A percentile compares a stretch with the other conserved stretches of the same genome.
phyloP scores from a whole-genome alignment of 2,113 vertebrate species.

The Brachyhypopomus gauderio region DNA sequence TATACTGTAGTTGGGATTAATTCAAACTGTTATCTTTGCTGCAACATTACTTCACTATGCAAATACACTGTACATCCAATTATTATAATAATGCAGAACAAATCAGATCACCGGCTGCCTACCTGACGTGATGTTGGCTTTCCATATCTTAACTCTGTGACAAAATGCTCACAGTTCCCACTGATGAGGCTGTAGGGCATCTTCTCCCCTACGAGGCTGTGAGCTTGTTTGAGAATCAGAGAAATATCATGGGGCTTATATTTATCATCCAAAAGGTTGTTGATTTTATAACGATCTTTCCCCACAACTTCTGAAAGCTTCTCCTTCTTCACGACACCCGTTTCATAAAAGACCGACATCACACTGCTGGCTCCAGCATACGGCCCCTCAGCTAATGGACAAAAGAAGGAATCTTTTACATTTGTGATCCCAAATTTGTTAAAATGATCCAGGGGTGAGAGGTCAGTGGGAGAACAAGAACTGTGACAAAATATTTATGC shows the following conservation, averaged over 20 bases:
- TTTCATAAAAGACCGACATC: conserved; percentile 57
- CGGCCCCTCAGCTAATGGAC: conserved; percentile 39
- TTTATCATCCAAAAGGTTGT: conserved; percentile 59
- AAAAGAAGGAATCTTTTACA: background rate
- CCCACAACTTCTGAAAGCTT: conserved; percentile 50
- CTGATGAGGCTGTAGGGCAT: conserved; percentile 26
- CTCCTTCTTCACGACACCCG: conserved; percentile 63
- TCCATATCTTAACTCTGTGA: conserved; percentile 60
- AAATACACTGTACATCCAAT: too few relatives aligned
- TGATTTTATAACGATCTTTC: conserved; percentile 37
- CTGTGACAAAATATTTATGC: too few relatives aligned
- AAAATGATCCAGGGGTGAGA: too few relatives aligned
- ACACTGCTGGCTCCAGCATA: conserved; percentile 54
- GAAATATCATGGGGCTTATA: conserved; percentile 9
- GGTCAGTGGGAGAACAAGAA: too few relatives aligned
- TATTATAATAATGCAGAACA: too few relatives aligned
- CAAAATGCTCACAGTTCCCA: conserved; percentile 66
- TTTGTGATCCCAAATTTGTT: background rate
- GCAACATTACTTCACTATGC: too few relatives aligned
- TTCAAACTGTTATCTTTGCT: too few relatives aligned
- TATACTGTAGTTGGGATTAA: background rate
- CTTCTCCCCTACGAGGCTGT: conserved; percentile 33
- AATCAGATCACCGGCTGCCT: background rate
- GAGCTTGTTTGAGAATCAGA: conserved; percentile 43
- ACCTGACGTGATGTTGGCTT: conserved; percentile 64